phyloP scores from a whole-genome alignment of 2,797 vertebrate genomes.

The Liparis tanakae region DNA sequence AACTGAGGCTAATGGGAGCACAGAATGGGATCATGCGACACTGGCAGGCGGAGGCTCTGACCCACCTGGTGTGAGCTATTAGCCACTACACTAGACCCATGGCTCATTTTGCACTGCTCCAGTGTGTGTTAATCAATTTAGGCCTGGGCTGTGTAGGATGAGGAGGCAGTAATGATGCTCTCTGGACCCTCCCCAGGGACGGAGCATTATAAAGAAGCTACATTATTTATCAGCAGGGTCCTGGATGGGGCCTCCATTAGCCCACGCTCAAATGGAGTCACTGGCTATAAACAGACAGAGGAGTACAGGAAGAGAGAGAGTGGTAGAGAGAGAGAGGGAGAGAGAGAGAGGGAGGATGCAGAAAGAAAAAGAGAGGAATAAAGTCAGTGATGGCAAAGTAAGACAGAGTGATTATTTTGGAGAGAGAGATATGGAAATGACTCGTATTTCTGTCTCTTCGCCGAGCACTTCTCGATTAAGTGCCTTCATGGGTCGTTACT shows the following conservation, averaged over 20 bases:
- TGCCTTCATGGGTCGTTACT: constrained; percentile 52
- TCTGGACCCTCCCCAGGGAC: constrained; percentile 91
- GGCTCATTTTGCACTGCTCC: constrained; percentile 98
- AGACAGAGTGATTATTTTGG: constrained; percentile 46
- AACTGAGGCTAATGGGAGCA: constrained; percentile 76
- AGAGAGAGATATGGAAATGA: constrained; percentile 40
- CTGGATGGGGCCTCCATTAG: constrained; percentile 97
- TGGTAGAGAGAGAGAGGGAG: constrained; percentile 59
- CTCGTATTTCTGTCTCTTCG: constrained; percentile 48
- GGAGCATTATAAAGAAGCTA: constrained; percentile 96
- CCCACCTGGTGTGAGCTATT: constrained; percentile 73
- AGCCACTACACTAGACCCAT: constrained; percentile 88
- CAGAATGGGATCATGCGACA: constrained; percentile 88
- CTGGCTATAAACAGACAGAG: constrained; percentile 82
- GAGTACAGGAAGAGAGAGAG: constrained; percentile 69
- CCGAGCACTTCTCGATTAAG: constrained; percentile 51
- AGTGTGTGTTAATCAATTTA: constrained; percentile 99
- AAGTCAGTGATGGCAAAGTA: constrained; percentile 56
- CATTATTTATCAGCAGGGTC: constrained; percentile 99
- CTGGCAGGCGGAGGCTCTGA: constrained; percentile 83
- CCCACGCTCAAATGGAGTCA: constrained; percentile 88
- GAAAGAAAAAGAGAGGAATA: constrained; percentile 48
- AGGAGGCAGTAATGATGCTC: constrained; percentile 99
- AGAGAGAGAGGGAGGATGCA: constrained; percentile 38
- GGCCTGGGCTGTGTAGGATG: constrained; percentile 91